These are phyloP conservation scores for Neoniphon sammara DNA, from an alignment of 2,797 vertebrate species.

Conservation along the genomic window DNA sequence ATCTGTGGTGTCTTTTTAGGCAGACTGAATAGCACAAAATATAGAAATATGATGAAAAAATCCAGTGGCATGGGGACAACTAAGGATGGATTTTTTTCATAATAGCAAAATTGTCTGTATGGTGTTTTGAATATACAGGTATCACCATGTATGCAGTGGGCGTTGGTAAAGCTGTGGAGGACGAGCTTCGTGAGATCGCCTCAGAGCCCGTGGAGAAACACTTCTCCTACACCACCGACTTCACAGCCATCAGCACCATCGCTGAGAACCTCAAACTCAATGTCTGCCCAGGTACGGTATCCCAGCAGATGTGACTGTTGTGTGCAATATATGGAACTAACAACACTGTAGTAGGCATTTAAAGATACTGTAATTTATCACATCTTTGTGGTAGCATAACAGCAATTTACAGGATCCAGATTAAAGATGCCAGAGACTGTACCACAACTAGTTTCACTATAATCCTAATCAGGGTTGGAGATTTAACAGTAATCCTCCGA, in stretches of 20 bases:
- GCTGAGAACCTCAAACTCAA: conserved; percentile 95
- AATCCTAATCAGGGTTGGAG: no score
- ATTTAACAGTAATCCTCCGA: no score
- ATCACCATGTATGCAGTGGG: conserved; percentile 97
- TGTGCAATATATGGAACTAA: not conserved
- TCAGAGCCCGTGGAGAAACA: conserved; percentile 93
- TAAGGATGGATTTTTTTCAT: no score
- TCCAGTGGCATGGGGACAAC: no score
- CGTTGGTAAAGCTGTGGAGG: conserved; percentile 95
- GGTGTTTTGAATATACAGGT: conserved; percentile 76
- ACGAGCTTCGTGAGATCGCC: conserved; percentile 92
- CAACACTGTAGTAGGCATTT: not conserved
- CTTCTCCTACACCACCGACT: conserved; percentile 93
- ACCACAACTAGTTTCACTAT: no score
- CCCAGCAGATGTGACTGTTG: not conserved
- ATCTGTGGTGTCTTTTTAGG: no score
- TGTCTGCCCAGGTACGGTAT: conserved; percentile 90
- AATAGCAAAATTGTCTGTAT: not conserved
- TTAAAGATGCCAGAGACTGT: no score
- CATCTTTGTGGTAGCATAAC: no score
- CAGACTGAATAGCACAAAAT: no score
- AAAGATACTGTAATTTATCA: no score
- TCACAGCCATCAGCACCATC: conserved; percentile 91
- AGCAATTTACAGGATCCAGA: no score
- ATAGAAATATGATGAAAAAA: no score